Percentiles rank a stretch among this genome's conserved stretches.
Evolutionary conservation across 2,797 vertebrate genomes (phyloP).

Genomic region (Tapera naevia): DNA sequence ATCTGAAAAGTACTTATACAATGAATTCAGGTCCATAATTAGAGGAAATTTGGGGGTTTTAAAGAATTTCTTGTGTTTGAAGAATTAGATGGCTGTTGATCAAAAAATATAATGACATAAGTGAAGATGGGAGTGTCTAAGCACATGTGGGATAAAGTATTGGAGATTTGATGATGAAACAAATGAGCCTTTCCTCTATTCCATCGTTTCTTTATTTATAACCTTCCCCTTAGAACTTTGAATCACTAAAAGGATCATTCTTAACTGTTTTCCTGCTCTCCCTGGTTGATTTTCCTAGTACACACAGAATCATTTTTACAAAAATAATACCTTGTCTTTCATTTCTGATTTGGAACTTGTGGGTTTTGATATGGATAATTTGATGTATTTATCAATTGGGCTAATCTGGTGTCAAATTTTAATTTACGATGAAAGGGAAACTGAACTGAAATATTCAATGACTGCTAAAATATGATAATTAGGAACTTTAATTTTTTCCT

Average conservation of each 20-base stretch:
- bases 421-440: neutral
- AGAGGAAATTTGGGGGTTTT: neutral
- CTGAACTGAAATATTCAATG: neutral
- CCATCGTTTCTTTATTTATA: neutral
- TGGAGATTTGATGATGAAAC: neutral
- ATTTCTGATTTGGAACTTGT: neutral
- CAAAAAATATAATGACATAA: neutral
- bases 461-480: neutral
- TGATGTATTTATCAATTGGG: neutral
- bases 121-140: neutral
- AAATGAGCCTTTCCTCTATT: neutral
- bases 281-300: neutral
- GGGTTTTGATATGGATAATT: neutral
- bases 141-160: neutral
- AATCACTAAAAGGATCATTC: neutral
- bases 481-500: neutral
- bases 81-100: neutral
- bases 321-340: neutral
- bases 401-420: neutral
- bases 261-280: neutral
- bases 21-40: neutral
- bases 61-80: conserved; percentile 21
- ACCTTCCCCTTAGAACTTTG: neutral
- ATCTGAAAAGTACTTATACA: conserved; percentile 26
- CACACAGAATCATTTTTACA: neutral